These are phyloP conservation scores for Gastrophryne carolinensis DNA, from an alignment of 2,797 vertebrate genomes.

Conservation along the genomic window DNA sequence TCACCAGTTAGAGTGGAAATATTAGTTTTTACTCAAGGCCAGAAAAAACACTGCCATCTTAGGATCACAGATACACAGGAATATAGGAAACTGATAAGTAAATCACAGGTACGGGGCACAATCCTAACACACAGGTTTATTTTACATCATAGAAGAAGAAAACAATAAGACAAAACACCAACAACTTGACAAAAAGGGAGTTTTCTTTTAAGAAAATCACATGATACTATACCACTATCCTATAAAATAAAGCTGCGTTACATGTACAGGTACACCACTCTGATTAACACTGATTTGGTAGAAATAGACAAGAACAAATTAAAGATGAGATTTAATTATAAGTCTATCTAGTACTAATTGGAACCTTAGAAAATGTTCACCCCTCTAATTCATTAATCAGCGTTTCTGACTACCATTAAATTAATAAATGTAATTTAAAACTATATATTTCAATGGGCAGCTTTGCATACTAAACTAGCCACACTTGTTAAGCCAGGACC, in stretches of 20 bases:
- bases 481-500: neutral
- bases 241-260: slow-evolving; percentile 15
- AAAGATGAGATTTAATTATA: slow-evolving; percentile 52
- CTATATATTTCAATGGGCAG: slow-evolving; percentile 42
- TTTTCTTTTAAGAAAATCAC: too few species aligned
- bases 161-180: too few species aligned
- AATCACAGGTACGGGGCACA: too few species aligned
- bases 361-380: slow-evolving; percentile 52
- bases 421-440: slow-evolving; percentile 51
- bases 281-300: slow-evolving; percentile 50
- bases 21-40: too few species aligned
- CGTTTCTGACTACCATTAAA: slow-evolving; percentile 50
- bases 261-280: slow-evolving; percentile 32
- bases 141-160: too few species aligned
- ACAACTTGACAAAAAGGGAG: too few species aligned
- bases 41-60: too few species aligned
- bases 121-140: too few species aligned
- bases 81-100: too few species aligned
- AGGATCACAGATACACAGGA: too few species aligned
- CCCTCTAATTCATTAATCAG: slow-evolving; percentile 52
- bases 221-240: neutral
- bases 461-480: slow-evolving; percentile 18
- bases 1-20: too few species aligned
- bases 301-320: slow-evolving; percentile 53
- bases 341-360: slow-evolving; percentile 51